Percentiles rank a stretch among this genome's conserved stretches.
Conservation (phyloP, 1,140 invertebrate species). For the Rhynchophorus ferrugineus region DNA sequence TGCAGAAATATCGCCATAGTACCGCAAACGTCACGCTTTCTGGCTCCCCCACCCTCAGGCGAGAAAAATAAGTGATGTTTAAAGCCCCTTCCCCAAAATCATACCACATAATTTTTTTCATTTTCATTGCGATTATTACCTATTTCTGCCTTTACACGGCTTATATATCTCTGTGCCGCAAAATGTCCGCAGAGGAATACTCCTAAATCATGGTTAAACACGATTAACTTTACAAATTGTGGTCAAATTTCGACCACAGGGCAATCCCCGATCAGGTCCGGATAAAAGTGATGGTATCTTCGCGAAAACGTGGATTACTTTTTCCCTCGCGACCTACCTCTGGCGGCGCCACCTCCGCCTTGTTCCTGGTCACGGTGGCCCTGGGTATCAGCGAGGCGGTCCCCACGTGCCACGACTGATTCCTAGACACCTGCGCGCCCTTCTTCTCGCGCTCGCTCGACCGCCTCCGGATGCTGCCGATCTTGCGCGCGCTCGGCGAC, state of each 20-base stretch:
- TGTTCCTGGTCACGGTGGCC: neutral
- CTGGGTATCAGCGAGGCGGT: neutral
- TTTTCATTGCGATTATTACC: too few relatives aligned
- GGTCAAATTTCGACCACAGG: too few relatives aligned
- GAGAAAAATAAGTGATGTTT: too few relatives aligned
- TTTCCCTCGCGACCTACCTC: conserved; percentile 3
- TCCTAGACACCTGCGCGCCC: conserved; percentile 27
- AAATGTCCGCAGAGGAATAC: too few relatives aligned
- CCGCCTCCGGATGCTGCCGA: conserved; percentile 60
- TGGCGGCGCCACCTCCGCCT: conserved; percentile 1
- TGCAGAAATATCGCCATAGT: too few relatives aligned
- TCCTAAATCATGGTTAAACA: too few relatives aligned
- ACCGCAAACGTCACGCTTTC: too few relatives aligned
- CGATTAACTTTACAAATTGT: neutral
- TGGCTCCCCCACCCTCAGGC: too few relatives aligned
- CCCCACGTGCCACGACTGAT: conserved; percentile 35
- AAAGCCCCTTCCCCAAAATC: too few relatives aligned
- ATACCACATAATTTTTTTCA: too few relatives aligned
- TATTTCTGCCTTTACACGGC: too few relatives aligned
- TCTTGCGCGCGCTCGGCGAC: conserved; percentile 72
- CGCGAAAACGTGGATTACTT: neutral
- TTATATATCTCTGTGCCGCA: too few relatives aligned
- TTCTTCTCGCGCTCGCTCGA: conserved; percentile 48
- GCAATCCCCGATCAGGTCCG: neutral
- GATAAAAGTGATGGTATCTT: neutral